Base-by-base conservation (phyloP, 2,888 invertebrate genomes). In the Tachina grossa region DNA sequence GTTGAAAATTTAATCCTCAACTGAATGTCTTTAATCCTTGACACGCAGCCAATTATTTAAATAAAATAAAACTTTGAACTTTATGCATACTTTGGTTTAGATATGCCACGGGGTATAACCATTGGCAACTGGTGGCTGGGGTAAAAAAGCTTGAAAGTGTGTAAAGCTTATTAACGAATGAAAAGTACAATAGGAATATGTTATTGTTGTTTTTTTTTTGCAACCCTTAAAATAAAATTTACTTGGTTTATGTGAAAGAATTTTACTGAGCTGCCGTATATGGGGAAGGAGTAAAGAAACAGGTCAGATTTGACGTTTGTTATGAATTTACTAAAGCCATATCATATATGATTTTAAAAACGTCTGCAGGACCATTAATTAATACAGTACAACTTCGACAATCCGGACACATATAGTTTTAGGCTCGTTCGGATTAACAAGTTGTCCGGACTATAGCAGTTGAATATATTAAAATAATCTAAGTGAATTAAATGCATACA, bases 11-110 rank as follows among this genome's bases (percentile, higher is more conserved):
- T 16, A 77, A 77, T 65, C 51, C 51, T 6, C 16, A 0, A 65
- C 71, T 43, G 55, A 3, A 43, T 59, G 51, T 49, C 51, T 31
- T 41, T 87, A 87, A 88, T 84, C 87, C 82, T 22, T 80, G 81
- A 82, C 87, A 87, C 84, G 83, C 87, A 87, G 86, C 88, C 87
- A 88, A 88, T 88, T 88, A 88, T 83, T 72, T 51, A 51, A 66
- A 77, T 77, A 72, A 57, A 71, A 59, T 51, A 53, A 16, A 69
- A 69, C 49, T 41, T 78, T 78, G 22, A 68, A 22, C 19, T 16
- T 45, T 39, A 9, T 31, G 6, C 5, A 14, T 49, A 6, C 9
- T 61, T 14, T 45, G 45, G 43, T 47, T 49, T 55, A 1, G 53
- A 41, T 31, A 9, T 45, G 31, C 0, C n/a, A 16, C 6, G 14